Base-by-base conservation (phyloP, 2,888 invertebrate genomes). In the Suillia variegata region DNA sequence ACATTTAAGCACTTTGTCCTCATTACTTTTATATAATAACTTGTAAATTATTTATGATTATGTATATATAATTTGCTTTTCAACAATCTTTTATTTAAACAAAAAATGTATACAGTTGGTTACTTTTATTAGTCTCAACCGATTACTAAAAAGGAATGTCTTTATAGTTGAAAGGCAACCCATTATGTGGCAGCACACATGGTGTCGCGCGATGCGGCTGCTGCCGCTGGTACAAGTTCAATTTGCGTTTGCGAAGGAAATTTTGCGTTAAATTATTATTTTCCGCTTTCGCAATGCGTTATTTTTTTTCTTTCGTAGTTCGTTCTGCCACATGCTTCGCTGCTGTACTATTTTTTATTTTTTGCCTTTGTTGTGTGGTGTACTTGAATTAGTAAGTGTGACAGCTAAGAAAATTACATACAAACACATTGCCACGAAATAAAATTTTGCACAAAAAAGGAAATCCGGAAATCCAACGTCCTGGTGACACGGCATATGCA, bases 261-360 rank as follows among this genome's bases (percentile, higher is more conserved):
- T 74, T 76, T 74, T 74, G 70, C 77, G 73, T 77, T 77, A 77
- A 77, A 77, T 78, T 79, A 75, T 76, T 77, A 77, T 77, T 75
- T 78, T 77, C 74, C 78, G 76, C 70, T 74, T 73, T 77, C 71
- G 69, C 69, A 69, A 71, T 75, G 76, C 77, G 74, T 75, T n/a
- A n/a, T n/a, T n/a, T n/a, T n/a, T 71, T 68, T 70, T 73, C 63
- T 67, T n/a, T 51, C 6, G 26, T 26, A 26, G 20, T 17, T 21
- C 15, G 12, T 51, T 51, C 21, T 49, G n/a, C 64, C 64, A 61
- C 68, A 70, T 74, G 71, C 65, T 67, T 71, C 65, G 65, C 65
- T 63, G 60, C 3, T 38, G 38, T 38, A 38, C 15, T 38, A 10
- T 38, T 38, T 26, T 38, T 38, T 31, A 31, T 31, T 48, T 48